Conservation (phyloP, 2,797 vertebrate genomes). For the Myioborus melanocephalus region DNA sequence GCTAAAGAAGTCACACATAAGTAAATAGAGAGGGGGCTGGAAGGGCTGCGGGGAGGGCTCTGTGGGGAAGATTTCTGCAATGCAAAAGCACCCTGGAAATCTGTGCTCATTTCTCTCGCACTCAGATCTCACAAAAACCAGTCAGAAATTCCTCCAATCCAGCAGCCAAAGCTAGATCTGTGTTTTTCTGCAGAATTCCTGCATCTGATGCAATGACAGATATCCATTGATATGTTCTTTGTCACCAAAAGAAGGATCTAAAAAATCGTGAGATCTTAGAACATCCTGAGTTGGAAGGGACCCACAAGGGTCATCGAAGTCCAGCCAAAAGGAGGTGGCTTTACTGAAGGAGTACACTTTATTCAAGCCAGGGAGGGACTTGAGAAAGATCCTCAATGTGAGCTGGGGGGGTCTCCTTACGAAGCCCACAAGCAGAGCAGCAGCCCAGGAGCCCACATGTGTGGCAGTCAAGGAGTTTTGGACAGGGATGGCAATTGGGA, state of each 20-base stretch:
- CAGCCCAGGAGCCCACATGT: neutral
- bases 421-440: neutral
- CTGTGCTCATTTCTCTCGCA: neutral
- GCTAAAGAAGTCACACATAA: neutral
- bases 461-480: neutral
- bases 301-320: fast-evolving
- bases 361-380: neutral
- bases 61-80: neutral
- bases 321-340: neutral
- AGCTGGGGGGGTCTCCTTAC: neutral
- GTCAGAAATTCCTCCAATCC: neutral
- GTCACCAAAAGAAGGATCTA: neutral
- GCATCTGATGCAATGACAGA: neutral
- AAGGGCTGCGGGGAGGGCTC: neutral
- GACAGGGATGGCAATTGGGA: neutral
- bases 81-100: neutral
- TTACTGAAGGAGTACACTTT: neutral
- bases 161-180: fast-evolving
- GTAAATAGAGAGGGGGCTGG: neutral
- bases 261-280: neutral
- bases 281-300: neutral
- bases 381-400: neutral
- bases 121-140: neutral
- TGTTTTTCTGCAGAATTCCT: neutral
- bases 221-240: neutral